Conservation (phyloP, 1,140 invertebrate species). For the Dendroctonus valens region DNA sequence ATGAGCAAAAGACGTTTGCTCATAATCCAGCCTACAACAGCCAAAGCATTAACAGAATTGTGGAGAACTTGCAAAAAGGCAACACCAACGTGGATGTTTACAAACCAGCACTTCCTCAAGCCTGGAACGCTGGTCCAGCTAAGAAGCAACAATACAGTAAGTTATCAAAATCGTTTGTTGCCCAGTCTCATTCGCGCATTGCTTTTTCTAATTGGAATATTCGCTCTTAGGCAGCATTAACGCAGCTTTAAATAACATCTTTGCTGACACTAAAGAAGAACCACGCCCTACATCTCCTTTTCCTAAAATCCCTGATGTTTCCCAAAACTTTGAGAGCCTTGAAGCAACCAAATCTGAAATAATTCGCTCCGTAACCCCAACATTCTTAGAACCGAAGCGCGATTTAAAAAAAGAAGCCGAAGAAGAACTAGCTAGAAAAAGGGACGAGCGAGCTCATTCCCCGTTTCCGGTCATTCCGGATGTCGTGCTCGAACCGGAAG, state of each 20-base stretch:
- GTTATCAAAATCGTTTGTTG: constrained; percentile 10
- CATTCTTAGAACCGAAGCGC: constrained; percentile 30
- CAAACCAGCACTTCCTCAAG: constrained; percentile 55
- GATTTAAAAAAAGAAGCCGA: constrained; percentile 30
- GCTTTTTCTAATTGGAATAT: constrained; percentile 2
- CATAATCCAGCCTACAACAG: constrained; percentile 50
- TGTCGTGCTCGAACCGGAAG: constrained; percentile 32
- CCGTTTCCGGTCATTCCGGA: constrained; percentile 44
- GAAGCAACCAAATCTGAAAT: constrained; percentile 23
- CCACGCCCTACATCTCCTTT: constrained; percentile 39
- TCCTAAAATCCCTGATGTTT: constrained; percentile 45
- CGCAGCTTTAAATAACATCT: constrained; percentile 36
- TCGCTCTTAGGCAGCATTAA: constrained; percentile 39
- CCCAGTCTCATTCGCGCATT: not conserved
- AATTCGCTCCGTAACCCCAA: constrained; percentile 37
- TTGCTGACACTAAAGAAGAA: constrained; percentile 21
- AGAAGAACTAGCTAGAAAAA: constrained; percentile 28
- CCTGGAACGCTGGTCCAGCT: constrained; percentile 52
- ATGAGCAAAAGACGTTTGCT: constrained; percentile 41
- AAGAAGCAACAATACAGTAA: constrained; percentile 42
- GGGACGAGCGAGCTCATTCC: constrained; percentile 32
- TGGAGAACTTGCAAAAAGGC: constrained; percentile 49
- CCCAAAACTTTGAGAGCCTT: constrained; percentile 34
- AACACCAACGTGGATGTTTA: constrained; percentile 49
- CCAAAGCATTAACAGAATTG: constrained; percentile 49